Conservation (phyloP, 2,888 invertebrate genomes). For the Pachliopta kotzebuea region DNA sequence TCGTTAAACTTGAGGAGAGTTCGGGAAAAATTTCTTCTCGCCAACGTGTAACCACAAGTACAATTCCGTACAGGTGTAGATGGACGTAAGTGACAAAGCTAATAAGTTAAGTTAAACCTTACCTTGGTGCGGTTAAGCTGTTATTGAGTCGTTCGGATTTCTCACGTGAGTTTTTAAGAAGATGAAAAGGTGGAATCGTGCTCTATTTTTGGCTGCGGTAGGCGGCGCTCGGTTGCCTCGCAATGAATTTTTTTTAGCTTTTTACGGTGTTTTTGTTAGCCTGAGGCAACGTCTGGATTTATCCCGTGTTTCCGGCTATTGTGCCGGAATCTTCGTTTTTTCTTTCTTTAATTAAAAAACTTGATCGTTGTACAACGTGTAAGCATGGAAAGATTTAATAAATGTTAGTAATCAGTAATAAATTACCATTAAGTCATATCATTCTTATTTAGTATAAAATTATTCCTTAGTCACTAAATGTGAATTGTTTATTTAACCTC, state of each 20-base stretch:
- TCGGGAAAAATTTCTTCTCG: conserved; percentile 63
- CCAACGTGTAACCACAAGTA: conserved; percentile 64
- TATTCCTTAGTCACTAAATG: too few species aligned
- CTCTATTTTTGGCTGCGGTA: conserved; percentile 79
- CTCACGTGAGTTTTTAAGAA: conserved; percentile 25
- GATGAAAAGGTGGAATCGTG: conserved; percentile 38
- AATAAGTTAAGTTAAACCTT: conserved; percentile 26
- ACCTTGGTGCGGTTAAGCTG: background rate
- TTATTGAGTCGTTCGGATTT: conserved; percentile 23
- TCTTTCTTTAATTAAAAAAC: conserved; percentile 11
- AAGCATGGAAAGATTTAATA: too few species aligned
- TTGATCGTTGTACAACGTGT: too few species aligned
- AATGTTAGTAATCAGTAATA: too few species aligned
- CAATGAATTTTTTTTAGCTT: conserved; percentile 62
- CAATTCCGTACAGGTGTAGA: conserved; percentile 26
- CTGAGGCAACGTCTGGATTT: conserved; percentile 62
- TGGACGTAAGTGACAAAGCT: conserved; percentile 30
- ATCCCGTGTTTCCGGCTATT: conserved; percentile 73
- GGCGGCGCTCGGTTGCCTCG: conserved; percentile 72
- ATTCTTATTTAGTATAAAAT: too few species aligned
- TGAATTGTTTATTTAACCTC: too few species aligned
- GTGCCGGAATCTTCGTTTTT: conserved; percentile 57
- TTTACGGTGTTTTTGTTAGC: conserved; percentile 62
- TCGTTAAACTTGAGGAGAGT: conserved; percentile 48
- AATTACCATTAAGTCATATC: too few species aligned